Conservation (phyloP, 2,113 vertebrate genomes). For the Sitta europaea region DNA sequence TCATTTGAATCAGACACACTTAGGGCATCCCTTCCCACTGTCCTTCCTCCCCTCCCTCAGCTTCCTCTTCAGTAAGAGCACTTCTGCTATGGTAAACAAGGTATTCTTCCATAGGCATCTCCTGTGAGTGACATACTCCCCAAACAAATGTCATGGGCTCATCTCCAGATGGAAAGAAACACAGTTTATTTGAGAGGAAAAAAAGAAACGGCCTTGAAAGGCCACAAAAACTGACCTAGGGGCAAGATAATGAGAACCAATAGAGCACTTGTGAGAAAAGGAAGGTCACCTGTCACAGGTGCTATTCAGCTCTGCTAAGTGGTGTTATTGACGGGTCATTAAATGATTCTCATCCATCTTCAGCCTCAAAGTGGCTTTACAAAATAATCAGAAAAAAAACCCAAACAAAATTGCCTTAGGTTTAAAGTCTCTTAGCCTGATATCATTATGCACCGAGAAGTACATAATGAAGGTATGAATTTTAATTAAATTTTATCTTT, state of each 20-base stretch:
- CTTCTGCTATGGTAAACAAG: background rate
- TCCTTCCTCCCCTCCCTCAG: background rate
- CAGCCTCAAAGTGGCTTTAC: background rate
- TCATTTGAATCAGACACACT: background rate
- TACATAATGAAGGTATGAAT: background rate
- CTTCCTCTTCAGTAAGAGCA: background rate
- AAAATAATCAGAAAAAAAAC: background rate
- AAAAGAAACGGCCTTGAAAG: background rate
- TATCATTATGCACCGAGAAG: background rate
- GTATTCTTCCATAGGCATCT: background rate
- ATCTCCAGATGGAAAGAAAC: background rate
- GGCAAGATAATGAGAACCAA: conserved; percentile 41
- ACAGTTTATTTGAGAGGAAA: background rate
- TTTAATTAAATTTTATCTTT: conserved; percentile 30
- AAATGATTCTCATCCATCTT: conserved; percentile 12
- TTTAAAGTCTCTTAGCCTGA: background rate
- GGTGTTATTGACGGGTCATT: conserved; percentile 6
- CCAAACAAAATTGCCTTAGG: background rate
- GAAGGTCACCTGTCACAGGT: conserved; percentile 35
- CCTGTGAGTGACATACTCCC: background rate
- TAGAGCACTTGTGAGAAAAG: conserved; percentile 2
- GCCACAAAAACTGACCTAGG: background rate
- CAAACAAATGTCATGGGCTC: background rate
- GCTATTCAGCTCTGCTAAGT: conserved; percentile 37
- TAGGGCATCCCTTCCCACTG: background rate